A percentile compares a stretch with the other conserved stretches of the same genome.
phyloP scores from a whole-genome alignment of 2,888 invertebrate genomes.

The Drosophila setosimentum region DNA sequence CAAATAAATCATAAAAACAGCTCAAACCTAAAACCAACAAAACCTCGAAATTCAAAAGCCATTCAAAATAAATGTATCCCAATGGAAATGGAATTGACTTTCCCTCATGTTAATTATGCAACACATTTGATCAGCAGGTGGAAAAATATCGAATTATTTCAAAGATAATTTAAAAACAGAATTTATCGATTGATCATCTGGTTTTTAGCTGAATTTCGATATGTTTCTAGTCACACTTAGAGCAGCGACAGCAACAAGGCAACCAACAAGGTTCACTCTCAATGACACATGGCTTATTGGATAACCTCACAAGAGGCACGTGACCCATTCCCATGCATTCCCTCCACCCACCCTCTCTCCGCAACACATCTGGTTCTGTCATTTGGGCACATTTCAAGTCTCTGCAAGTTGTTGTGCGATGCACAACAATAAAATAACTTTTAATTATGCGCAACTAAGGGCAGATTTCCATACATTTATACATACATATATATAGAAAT shows the following conservation, averaged over 20 bases:
- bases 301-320: slow-evolving; percentile 21
- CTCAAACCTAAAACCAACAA: not conserved
- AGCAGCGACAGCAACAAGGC: not conserved
- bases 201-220: slow-evolving; percentile 4
- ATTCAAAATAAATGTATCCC: not conserved
- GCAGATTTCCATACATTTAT: slow-evolving; percentile 29
- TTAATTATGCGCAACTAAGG: slow-evolving; percentile 76
- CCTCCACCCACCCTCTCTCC: not conserved
- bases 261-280: slow-evolving; percentile 1
- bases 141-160: not conserved
- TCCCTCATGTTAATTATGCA: not conserved
- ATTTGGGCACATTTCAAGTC: slow-evolving; percentile 33
- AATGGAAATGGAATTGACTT: slow-evolving; percentile 10
- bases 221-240: not conserved
- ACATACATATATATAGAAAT: not conserved
- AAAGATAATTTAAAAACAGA: not conserved
- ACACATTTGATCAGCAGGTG: not conserved
- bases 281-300: slow-evolving; percentile 37
- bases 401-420: slow-evolving; percentile 47
- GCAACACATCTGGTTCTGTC: not conserved
- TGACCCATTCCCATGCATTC: not conserved
- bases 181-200: not conserved
- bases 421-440: slow-evolving; percentile 79
- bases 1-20: not conserved
- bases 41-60: not conserved